These are phyloP conservation scores for Fragum fragum DNA, from an alignment of 2,888 invertebrate species.

Conservation along the genomic window DNA sequence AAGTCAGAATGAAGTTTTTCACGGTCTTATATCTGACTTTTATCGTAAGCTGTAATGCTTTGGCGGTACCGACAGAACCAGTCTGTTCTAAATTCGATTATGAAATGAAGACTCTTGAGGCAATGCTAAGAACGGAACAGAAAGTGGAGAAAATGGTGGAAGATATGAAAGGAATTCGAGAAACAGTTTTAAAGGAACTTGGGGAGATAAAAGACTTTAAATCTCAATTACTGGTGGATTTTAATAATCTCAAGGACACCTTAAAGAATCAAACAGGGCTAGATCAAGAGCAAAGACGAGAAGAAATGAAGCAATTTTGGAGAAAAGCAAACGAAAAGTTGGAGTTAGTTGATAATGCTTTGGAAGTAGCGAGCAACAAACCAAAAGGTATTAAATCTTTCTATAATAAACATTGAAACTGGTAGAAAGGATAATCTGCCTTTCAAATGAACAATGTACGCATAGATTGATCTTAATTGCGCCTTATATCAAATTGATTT, in stretches of 20 bases:
- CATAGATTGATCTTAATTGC: too few relatives aligned
- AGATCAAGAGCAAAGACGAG: too few relatives aligned
- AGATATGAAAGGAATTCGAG: neutral
- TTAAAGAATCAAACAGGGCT: neutral
- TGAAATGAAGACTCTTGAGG: conserved; percentile 4
- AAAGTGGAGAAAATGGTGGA: conserved; percentile 16
- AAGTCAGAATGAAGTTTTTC: neutral
- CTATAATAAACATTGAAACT: too few relatives aligned
- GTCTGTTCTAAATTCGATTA: conserved; percentile 5
- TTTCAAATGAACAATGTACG: too few relatives aligned
- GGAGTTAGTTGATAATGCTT: too few relatives aligned
- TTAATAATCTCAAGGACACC: neutral
- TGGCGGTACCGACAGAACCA: neutral
- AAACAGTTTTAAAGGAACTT: neutral
- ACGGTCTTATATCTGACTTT: neutral
- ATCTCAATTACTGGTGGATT: neutral
- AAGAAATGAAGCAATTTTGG: too few relatives aligned
- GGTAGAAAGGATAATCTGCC: too few relatives aligned
- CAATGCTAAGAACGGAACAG: conserved; percentile 3
- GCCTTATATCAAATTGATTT: too few relatives aligned
- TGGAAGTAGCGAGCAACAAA: too few relatives aligned
- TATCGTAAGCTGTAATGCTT: neutral
- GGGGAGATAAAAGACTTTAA: neutral
- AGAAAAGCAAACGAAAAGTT: too few relatives aligned
- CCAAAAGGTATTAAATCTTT: too few relatives aligned